These are phyloP conservation scores for Xerus rutilus DNA, from an alignment of 2,797 vertebrate species.

Conservation along the genomic window DNA sequence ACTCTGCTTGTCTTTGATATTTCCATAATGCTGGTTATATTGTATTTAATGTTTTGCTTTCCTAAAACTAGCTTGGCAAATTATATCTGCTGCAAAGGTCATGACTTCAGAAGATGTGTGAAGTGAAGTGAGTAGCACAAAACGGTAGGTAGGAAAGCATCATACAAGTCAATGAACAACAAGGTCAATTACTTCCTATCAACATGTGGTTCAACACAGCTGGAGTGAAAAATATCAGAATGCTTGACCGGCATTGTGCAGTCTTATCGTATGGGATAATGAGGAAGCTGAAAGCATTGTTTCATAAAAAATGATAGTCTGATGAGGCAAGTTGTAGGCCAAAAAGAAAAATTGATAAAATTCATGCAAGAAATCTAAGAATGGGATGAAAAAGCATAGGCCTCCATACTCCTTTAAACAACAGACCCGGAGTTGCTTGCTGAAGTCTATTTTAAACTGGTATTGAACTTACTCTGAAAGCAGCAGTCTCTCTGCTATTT, in stretches of 20 bases:
- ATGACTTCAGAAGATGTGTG: constrained; percentile 79
- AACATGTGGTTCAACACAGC: constrained; percentile 85
- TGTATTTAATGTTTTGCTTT: constrained; percentile 74
- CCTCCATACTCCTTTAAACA: constrained; percentile 8
- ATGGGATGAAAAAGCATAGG: not conserved
- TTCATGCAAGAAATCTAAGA: not conserved
- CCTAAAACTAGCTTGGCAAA: constrained; percentile 73
- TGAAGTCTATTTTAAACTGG: constrained; percentile 38
- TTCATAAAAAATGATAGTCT: constrained; percentile 75
- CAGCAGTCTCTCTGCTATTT: not conserved
- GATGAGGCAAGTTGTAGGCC: constrained; percentile 65
- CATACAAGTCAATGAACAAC: constrained; percentile 83
- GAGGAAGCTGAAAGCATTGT: constrained; percentile 81
- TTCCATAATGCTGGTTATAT: constrained; percentile 54
- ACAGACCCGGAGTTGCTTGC: not conserved
- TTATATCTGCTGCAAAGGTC: constrained; percentile 81
- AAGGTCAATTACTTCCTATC: constrained; percentile 87
- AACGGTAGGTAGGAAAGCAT: constrained; percentile 85
- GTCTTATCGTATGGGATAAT: constrained; percentile 82
- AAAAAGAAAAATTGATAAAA: constrained; percentile 25
- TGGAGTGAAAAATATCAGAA: constrained; percentile 83
- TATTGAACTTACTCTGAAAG: constrained; percentile 26
- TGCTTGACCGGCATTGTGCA: constrained; percentile 82
- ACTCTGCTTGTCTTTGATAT: constrained; percentile 63
- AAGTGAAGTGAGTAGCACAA: constrained; percentile 83